Conservation (phyloP, 2,888 invertebrate genomes). For the Kryphioiulus occultus region DNA sequence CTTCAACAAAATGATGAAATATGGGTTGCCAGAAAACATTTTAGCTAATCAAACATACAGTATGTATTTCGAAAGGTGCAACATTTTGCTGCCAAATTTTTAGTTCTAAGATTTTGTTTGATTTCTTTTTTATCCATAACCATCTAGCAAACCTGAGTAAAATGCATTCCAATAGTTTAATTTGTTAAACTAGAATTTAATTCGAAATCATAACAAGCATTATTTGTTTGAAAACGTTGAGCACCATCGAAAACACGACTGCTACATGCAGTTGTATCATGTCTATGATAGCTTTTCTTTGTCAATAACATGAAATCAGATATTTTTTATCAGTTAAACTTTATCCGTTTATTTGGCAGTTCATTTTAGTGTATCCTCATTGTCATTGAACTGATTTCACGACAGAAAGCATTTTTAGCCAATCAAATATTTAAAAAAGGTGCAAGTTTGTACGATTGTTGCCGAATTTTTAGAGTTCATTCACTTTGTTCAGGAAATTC, state of each 20-base stretch:
- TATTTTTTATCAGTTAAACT: background rate
- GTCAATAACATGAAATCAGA: background rate
- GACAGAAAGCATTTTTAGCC: background rate
- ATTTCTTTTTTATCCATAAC: no score
- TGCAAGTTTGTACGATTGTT: background rate
- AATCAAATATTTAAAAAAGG: background rate
- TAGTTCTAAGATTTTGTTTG: no score
- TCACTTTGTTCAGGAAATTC: background rate
- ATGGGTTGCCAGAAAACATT: no score
- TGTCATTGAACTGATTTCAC: background rate
- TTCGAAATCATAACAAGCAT: no score
- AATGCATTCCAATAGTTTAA: no score
- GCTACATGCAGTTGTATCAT: background rate
- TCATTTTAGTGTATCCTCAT: background rate
- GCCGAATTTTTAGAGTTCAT: background rate
- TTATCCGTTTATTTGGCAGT: background rate
- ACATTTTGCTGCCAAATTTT: no score
- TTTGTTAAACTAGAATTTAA: no score
- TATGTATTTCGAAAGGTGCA: no score
- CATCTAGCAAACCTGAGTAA: no score
- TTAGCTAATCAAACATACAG: no score
- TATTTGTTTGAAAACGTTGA: no score
- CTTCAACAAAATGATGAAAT: no score
- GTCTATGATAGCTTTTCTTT: background rate
- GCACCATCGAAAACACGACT: background rate